Evolutionary conservation across 2,797 vertebrate genomes (phyloP), one percentile per base, ranked within the genome.

Genomic region (Pyrocephalus nanus): DNA sequence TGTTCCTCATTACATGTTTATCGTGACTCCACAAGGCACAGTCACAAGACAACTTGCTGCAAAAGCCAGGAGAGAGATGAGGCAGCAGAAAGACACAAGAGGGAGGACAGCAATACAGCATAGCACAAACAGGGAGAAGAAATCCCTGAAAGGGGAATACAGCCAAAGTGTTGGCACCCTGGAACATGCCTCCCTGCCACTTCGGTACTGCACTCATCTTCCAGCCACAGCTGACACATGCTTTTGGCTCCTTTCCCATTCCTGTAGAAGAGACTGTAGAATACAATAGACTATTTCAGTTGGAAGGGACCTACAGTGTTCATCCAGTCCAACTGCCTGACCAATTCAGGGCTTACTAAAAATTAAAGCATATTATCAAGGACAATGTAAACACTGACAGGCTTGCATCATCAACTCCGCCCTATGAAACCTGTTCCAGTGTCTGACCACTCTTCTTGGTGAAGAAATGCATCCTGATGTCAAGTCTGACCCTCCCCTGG

Each of bases 1-100:
- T 6, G 2, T 50, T 40, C 77, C 12, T 87, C 29, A n/a, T 45
- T n/a, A 66, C 0, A 0, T 2, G 1, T 12, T 57, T 43, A 29
- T 12, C 3, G 2, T 29, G 30, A 36, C 58, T 61, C 42, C 64
- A 38, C 11, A 22, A 34, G 53, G 26, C 57, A 34, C 72, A 53
- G n/a, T 8, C 43, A 62, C 36, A 65, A 45, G 30, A 10, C 16
- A 5, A 5, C 14, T n/a, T 36, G 17, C 61, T 48, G 45, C 29
- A 72, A 71, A 70, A 81, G 15, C 8, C 19, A 15, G 17, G 32
- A 79, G 64, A 51, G 20, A 88, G 40, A 51, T 0, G 0, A 53
- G 38, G n/a, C 17, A 36, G 64, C 30, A 76, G 25, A 58, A 65
- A 14, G 7, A 15, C 6, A 2, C 0, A 3, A 25, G 7, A n/a